A percentile compares a stretch with the other conserved stretches of the same genome.
Conservation (phyloP, 2,797 vertebrate species). For the Leptoclinus maculatus region DNA sequence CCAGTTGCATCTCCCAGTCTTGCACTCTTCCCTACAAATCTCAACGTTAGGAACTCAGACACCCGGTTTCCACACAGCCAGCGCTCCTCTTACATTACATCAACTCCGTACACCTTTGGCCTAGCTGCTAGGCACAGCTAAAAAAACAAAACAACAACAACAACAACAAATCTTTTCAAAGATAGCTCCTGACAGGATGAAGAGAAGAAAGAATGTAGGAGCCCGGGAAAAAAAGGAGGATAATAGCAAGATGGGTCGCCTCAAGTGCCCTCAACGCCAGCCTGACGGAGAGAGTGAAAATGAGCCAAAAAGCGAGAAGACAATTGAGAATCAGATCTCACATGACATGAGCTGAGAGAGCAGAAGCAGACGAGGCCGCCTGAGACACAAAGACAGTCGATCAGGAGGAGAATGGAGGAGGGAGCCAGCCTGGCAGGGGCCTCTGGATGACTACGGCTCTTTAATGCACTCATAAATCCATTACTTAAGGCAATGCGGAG, state of each 20-base stretch:
- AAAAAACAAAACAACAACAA: not conserved
- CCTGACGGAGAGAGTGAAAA: conserved; percentile 55
- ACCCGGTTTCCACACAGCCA: conserved; percentile 25
- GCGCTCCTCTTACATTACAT: conserved; percentile 6
- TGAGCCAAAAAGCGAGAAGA: conserved; percentile 62
- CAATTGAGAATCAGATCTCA: conserved; percentile 59
- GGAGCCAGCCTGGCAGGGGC: conserved; percentile 82
- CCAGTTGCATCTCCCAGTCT: conserved; percentile 30
- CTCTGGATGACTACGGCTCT: conserved; percentile 79
- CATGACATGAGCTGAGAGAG: conserved; percentile 54
- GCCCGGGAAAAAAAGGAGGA: conserved; percentile 27
- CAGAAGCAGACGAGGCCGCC: conserved; percentile 47
- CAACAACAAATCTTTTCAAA: conserved; percentile 33
- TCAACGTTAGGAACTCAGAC: conserved; percentile 23
- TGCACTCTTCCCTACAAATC: conserved; percentile 26
- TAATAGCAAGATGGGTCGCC: conserved; percentile 48
- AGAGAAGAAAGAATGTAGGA: conserved; percentile 36
- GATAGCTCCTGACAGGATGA: conserved; percentile 37
- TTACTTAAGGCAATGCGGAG: conserved; percentile 86
- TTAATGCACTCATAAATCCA: conserved; percentile 88
- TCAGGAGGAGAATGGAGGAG: conserved; percentile 66
- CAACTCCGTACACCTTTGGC: conserved; percentile 34
- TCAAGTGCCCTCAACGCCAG: conserved; percentile 44
- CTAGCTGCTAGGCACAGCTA: conserved; percentile 28
- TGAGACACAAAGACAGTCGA: conserved; percentile 70